Conservation (phyloP, 2,888 invertebrate genomes). For the Dasypolia templi region DNA sequence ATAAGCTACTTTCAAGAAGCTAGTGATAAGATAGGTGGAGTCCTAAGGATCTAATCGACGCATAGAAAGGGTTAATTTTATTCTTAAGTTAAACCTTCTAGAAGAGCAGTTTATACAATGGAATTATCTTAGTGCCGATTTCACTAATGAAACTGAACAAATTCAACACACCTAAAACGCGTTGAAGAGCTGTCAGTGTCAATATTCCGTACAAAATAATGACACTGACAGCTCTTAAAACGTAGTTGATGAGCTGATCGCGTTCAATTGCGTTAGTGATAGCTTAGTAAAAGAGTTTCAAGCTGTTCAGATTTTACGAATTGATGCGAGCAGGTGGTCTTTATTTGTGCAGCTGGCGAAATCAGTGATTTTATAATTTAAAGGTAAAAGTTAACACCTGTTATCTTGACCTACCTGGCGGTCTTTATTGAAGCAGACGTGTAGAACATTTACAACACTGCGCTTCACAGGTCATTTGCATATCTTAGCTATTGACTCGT, state of each 20-base stretch:
- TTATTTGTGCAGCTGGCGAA: constrained; percentile 16
- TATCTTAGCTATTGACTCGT: constrained; percentile 83
- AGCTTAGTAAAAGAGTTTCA: not conserved
- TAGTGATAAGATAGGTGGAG: constrained; percentile 4
- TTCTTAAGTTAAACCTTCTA: not conserved
- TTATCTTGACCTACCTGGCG: constrained; percentile 61
- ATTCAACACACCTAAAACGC: no score
- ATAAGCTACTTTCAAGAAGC: constrained; percentile 16
- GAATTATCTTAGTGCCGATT: constrained; percentile 9
- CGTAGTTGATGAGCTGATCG: no score
- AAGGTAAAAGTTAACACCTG: constrained; percentile 35
- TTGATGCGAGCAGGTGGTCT: constrained; percentile 2
- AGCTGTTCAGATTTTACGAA: not conserved
- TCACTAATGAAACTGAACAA: no score
- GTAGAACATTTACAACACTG: constrained; percentile 71
- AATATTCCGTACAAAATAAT: no score
- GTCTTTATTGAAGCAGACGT: constrained; percentile 50
- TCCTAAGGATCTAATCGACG: not conserved
- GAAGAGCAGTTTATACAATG: constrained; percentile 2
- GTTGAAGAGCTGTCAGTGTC: no score
- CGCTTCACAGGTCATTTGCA: constrained; percentile 78
- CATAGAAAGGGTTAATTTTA: not conserved
- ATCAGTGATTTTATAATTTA: not conserved
- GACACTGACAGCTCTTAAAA: no score
- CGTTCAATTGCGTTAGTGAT: no score